Evolutionary conservation across 1,140 invertebrate species (phyloP).

Genomic region (Spodoptera frugiperda): DNA sequence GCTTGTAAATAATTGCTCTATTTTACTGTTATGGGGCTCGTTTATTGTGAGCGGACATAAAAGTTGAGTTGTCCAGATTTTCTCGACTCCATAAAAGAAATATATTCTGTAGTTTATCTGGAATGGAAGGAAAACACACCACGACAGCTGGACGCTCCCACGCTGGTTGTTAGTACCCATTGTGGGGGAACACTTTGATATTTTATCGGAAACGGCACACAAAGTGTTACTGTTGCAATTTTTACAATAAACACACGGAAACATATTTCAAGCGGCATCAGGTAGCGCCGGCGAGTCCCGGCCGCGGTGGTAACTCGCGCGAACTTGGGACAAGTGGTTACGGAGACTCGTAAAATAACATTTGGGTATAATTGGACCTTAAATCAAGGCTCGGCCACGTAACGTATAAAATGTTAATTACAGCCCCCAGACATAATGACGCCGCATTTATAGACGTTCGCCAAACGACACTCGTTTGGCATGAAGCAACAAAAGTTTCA

Average conservation of each 20-base stretch:
- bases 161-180: not conserved
- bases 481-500: constrained; percentile 13
- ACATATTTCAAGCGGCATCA: not conserved
- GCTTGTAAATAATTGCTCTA: constrained; percentile 35
- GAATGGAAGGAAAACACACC: constrained; percentile 13
- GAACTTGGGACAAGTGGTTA: not conserved
- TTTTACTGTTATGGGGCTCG: constrained; percentile 26
- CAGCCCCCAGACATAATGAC: constrained; percentile 18
- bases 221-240: constrained; percentile 29
- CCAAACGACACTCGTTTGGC: constrained; percentile 21
- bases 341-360: constrained; percentile 16
- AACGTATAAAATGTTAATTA: constrained; percentile 27
- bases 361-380: constrained; percentile 8
- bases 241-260: constrained; percentile 5
- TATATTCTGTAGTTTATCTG: constrained; percentile 23
- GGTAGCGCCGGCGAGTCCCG: not conserved
- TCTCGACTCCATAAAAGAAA: constrained; percentile 24
- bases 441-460: constrained; percentile 20
- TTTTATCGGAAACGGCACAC: constrained; percentile 31
- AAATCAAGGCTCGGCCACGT: constrained; percentile 4
- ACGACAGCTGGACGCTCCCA: constrained; percentile 20
- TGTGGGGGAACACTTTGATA: constrained; percentile 7
- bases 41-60: constrained; percentile 27
- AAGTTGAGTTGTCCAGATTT: constrained; percentile 45
- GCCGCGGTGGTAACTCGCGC: not conserved